Evolutionary conservation across 2,113 vertebrate genomes (phyloP).

Genomic region (Petaurus breviceps): DNA sequence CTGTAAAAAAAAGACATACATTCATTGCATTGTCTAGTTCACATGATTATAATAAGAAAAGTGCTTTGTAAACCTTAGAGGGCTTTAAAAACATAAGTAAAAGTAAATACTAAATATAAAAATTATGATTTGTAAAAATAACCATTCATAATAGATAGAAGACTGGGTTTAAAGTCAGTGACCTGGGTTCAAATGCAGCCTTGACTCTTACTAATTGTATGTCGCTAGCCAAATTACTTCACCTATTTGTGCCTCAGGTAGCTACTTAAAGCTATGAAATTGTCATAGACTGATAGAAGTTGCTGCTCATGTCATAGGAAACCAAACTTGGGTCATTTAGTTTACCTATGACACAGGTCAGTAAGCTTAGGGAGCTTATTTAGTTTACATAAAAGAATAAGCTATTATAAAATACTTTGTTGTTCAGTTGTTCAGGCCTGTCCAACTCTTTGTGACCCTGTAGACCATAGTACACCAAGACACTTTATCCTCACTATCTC

Average conservation of each 20-base stretch:
- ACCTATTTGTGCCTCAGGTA: background rate
- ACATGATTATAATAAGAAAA: background rate
- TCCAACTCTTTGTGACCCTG: background rate
- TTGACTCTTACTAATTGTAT: background rate
- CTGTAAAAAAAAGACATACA: background rate
- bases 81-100: background rate
- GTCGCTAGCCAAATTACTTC: background rate
- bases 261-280: background rate
- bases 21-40: background rate
- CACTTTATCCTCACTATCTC: background rate
- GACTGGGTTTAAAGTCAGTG: background rate
- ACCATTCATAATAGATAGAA: background rate
- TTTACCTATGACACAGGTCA: background rate
- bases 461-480: background rate
- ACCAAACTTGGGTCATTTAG: background rate
- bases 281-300: background rate
- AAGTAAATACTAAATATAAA: background rate
- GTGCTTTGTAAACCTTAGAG: background rate
- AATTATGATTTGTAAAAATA: background rate
- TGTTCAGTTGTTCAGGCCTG: background rate
- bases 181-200: background rate
- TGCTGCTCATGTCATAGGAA: background rate
- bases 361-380: background rate
- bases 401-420: background rate
- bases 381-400: background rate